A percentile compares a stretch with the other conserved stretches of the same genome.
Conservation (phyloP, 1,140 invertebrate species). For the Pissodes strobi region DNA sequence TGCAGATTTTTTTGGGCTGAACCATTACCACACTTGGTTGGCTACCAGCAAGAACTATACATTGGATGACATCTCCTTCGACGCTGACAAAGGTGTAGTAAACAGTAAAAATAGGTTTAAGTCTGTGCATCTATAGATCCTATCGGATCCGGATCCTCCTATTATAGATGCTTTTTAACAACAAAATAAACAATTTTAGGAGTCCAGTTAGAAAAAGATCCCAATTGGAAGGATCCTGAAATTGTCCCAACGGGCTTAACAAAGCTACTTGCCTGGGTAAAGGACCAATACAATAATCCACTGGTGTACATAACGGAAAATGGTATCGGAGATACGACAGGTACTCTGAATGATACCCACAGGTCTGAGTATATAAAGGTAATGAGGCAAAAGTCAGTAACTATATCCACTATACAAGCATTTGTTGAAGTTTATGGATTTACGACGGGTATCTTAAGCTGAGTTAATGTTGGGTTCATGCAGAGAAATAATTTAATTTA, state of each 20-base stretch:
- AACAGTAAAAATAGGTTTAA: not conserved
- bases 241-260: slow-evolving; percentile 70
- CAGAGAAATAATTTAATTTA: too few relatives aligned
- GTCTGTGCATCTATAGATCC: not conserved
- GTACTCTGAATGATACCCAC: slow-evolving; percentile 57
- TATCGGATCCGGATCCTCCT: not conserved
- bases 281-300: slow-evolving; percentile 61
- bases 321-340: slow-evolving; percentile 58
- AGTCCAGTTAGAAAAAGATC: slow-evolving; percentile 1
- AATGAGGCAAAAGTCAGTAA: too few relatives aligned
- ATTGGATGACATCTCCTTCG: slow-evolving; percentile 8
- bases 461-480: too few relatives aligned
- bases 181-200: slow-evolving; percentile 7
- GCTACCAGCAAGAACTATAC: slow-evolving; percentile 20
- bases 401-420: not conserved
- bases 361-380: slow-evolving; percentile 52
- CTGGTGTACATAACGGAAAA: slow-evolving; percentile 66
- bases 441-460: not conserved
- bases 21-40: slow-evolving; percentile 56
- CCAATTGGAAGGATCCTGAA: slow-evolving; percentile 29
- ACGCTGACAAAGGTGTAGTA: slow-evolving; percentile 34
- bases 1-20: slow-evolving; percentile 58
- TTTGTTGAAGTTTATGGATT: not conserved
- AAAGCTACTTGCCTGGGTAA: slow-evolving; percentile 70
- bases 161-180: not conserved